Conservation (phyloP, 2,797 vertebrate species). For the Brotula barbata region DNA sequence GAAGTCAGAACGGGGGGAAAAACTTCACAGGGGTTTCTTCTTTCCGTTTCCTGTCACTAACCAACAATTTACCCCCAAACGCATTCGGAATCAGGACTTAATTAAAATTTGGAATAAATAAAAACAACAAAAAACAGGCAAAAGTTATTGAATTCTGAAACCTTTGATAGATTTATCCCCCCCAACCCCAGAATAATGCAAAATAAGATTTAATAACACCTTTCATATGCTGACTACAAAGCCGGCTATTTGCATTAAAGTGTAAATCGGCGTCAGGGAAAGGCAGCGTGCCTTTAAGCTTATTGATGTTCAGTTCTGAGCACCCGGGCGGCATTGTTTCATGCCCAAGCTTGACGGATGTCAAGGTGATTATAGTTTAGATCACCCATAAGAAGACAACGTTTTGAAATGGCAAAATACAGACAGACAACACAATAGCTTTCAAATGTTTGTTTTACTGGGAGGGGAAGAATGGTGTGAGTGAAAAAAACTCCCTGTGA, state of each 20-base stretch:
- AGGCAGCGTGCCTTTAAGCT: constrained; percentile 77
- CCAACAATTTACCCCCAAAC: constrained; percentile 64
- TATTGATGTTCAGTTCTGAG: constrained; percentile 81
- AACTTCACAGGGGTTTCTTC: constrained; percentile 69
- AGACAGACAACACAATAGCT: constrained; percentile 78
- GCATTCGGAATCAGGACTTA: constrained; percentile 73
- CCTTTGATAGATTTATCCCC: constrained; percentile 85
- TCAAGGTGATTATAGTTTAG: constrained; percentile 82
- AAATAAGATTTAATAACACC: constrained; percentile 85
- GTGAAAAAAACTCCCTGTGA: constrained; percentile 64
- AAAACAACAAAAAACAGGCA: constrained; percentile 69
- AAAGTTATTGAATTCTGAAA: constrained; percentile 80
- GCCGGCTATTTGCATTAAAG: constrained; percentile 81
- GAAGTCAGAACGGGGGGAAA: neutral
- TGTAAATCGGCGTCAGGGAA: constrained; percentile 76
- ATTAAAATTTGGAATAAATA: constrained; percentile 82
- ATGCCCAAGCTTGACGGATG: constrained; percentile 79
- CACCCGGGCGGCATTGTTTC: constrained; percentile 79
- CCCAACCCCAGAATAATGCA: constrained; percentile 80
- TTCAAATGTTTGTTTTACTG: constrained; percentile 81
- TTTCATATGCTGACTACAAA: constrained; percentile 83
- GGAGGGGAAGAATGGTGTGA: constrained; percentile 56
- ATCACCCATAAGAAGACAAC: constrained; percentile 76
- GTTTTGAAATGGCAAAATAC: constrained; percentile 79
- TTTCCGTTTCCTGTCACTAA: constrained; percentile 60